Conservation (phyloP, 1,140 invertebrate genomes). For the Apis florea region DNA sequence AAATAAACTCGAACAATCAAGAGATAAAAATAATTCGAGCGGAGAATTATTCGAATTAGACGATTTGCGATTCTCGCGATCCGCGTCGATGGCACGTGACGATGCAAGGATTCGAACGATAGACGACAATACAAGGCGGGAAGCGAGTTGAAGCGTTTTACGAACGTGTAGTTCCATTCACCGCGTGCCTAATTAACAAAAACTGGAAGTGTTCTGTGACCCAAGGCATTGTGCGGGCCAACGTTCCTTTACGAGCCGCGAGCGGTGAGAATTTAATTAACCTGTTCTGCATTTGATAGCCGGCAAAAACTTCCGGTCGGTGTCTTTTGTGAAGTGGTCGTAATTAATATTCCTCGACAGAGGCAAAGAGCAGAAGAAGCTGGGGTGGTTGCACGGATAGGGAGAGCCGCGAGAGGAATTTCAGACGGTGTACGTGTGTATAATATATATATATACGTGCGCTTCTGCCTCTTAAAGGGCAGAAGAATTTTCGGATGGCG, state of each 20-base stretch:
- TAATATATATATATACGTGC: neutral
- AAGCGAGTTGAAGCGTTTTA: slow-evolving; percentile 63
- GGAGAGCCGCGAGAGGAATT: slow-evolving; percentile 15
- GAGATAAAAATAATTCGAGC: neutral
- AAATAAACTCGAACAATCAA: neutral
- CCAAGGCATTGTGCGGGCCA: slow-evolving; percentile 46
- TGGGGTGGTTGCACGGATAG: neutral
- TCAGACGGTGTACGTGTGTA: slow-evolving; percentile 4
- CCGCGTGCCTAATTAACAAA: slow-evolving; percentile 69
- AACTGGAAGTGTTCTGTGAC: slow-evolving; percentile 45
- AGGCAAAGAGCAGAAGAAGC: slow-evolving; percentile 38
- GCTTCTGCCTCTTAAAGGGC: slow-evolving; percentile 34
- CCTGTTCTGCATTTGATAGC: slow-evolving; percentile 74
- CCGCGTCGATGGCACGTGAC: neutral
- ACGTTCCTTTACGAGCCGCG: slow-evolving; percentile 47
- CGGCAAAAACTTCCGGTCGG: slow-evolving; percentile 68
- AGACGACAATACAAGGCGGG: slow-evolving; percentile 29
- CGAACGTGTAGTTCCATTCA: slow-evolving; percentile 63
- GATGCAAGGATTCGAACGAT: slow-evolving; percentile 14
- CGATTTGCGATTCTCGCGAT: neutral
- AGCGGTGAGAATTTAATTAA: slow-evolving; percentile 76
- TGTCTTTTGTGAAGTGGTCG: slow-evolving; percentile 66
- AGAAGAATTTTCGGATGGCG: slow-evolving; percentile 59
- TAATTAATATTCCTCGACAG: slow-evolving; percentile 72
- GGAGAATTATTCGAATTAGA: neutral